Evolutionary conservation across 2,888 invertebrate species (phyloP).

Genomic region (Meteorus colon): DNA sequence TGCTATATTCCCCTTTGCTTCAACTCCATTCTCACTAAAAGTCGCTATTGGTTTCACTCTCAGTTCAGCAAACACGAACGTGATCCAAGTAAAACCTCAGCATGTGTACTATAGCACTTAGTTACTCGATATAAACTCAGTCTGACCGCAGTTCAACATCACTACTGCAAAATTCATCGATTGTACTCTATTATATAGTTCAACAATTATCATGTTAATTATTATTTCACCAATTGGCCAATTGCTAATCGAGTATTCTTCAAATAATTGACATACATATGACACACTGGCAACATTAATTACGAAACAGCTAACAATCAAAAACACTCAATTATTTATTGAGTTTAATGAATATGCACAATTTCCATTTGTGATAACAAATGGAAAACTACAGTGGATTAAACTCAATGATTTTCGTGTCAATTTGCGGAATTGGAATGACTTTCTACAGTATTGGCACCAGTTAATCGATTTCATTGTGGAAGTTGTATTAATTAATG

Average conservation of each 20-base stretch:
- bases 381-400: background rate
- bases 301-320: background rate
- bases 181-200: conserved; percentile 8
- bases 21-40: conserved; percentile 12
- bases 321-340: conserved; percentile 2
- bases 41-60: conserved; percentile 44
- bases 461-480: background rate
- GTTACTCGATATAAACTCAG: conserved; percentile 31
- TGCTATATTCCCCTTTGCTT: conserved; percentile 13
- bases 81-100: conserved; percentile 36
- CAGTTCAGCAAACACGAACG: conserved; percentile 39
- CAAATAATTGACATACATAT: background rate
- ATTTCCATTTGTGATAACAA: background rate
- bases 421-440: no score
- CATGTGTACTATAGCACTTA: background rate
- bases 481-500: background rate
- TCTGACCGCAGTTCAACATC: conserved; percentile 37
- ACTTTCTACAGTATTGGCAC: background rate
- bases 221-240: background rate
- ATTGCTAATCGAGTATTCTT: background rate
- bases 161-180: conserved; percentile 38
- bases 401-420: background rate
- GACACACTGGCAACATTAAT: background rate
- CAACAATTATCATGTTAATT: conserved; percentile 17
- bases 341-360: background rate